Evolutionary conservation across 2,888 invertebrate species (phyloP).

Genomic region (Aelia acuminata): DNA sequence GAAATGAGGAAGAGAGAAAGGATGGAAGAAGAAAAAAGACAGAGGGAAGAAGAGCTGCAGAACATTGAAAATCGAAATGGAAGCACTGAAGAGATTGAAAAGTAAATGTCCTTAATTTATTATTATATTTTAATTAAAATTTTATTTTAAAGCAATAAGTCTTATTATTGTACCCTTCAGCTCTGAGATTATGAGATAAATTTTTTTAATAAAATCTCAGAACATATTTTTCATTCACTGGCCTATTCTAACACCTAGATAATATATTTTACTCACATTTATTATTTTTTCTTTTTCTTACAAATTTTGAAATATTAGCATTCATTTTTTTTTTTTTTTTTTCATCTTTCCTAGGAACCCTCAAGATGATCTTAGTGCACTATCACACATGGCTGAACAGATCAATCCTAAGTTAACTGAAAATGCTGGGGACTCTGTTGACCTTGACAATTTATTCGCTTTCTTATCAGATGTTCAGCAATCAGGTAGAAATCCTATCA

Average conservation of each 20-base stretch:
- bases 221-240: too few relatives aligned
- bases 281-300: too few relatives aligned
- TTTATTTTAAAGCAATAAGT: neutral
- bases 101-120: neutral
- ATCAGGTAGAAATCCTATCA: slow-evolving; percentile 74
- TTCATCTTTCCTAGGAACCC: slow-evolving; percentile 74
- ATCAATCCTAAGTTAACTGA: slow-evolving; percentile 75
- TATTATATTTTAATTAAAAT: neutral
- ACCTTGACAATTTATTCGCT: slow-evolving; percentile 90
- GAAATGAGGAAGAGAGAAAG: slow-evolving; percentile 86
- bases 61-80: slow-evolving; percentile 70
- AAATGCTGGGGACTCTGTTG: slow-evolving; percentile 77
- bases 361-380: slow-evolving; percentile 78
- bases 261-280: too few relatives aligned
- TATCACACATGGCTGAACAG: slow-evolving; percentile 82
- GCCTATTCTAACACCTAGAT: too few relatives aligned
- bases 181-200: too few relatives aligned
- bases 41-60: slow-evolving; percentile 68
- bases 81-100: slow-evolving; percentile 74
- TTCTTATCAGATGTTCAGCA: slow-evolving; percentile 86
- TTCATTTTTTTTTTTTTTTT: neutral
- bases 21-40: slow-evolving; percentile 79
- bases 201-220: too few relatives aligned
- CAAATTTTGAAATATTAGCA: too few relatives aligned
- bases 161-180: neutral